Conservation (phyloP, 2,113 vertebrate genomes). For the Campylomormyrus numenius region DNA sequence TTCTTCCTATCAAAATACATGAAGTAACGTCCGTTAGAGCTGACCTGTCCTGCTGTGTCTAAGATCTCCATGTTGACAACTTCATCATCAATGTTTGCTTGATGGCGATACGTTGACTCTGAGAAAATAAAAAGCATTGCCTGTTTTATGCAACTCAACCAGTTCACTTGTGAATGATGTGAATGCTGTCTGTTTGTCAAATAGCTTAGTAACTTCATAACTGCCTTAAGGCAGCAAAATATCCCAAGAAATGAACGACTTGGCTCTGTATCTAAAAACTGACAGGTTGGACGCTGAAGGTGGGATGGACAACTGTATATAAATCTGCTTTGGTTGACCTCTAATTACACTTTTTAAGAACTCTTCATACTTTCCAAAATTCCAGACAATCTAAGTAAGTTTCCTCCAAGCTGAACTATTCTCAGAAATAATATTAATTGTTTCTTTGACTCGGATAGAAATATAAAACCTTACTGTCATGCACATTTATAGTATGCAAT, state of each 20-base stretch:
- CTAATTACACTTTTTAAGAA: background rate
- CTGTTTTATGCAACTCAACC: background rate
- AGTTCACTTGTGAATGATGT: background rate
- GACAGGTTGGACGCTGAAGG: background rate
- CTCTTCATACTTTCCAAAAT: background rate
- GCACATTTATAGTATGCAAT: background rate
- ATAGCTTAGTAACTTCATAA: background rate
- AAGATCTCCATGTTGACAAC: slow-evolving; percentile 94
- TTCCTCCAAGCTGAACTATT: background rate
- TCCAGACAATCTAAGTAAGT: background rate
- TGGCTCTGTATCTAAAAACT: background rate
- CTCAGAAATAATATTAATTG: background rate
- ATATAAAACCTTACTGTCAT: background rate
- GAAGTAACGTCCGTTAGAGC: slow-evolving; percentile 3
- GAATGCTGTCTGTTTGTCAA: background rate
- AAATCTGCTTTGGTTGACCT: background rate
- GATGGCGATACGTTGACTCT: slow-evolving; percentile 97
- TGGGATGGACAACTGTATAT: background rate
- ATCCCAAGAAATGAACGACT: background rate
- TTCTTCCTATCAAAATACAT: background rate
- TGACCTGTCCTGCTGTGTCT: slow-evolving; percentile 95
- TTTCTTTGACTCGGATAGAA: background rate
- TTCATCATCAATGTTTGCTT: slow-evolving; percentile 93
- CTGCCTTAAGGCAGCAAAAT: background rate
- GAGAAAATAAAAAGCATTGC: slow-evolving; percentile 23